A percentile compares a stretch with the other conserved stretches of the same genome.
These are phyloP conservation scores for Vesta saturnalis DNA, from an alignment of 2,888 invertebrate species.

Conservation along the genomic window DNA sequence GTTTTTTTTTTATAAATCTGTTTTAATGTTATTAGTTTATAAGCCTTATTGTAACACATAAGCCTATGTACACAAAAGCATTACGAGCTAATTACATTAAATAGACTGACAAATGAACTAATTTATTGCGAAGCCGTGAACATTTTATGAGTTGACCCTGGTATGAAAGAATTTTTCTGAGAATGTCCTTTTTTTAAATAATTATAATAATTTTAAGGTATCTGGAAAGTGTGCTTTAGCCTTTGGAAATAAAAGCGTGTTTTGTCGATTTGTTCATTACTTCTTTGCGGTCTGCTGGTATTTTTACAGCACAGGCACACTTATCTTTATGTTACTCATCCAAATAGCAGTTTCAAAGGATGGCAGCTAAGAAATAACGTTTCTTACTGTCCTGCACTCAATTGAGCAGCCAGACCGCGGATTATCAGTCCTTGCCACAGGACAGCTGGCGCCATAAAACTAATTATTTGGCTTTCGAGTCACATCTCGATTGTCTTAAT, in stretches of 20 bases:
- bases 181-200: too few relatives aligned
- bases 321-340: constrained; percentile 13
- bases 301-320: background rate
- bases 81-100: too few relatives aligned
- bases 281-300: background rate
- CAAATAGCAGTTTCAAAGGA: constrained; percentile 11
- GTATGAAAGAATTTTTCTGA: too few relatives aligned
- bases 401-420: constrained; percentile 33
- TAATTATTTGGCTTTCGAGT: constrained; percentile 60
- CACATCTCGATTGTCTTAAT: constrained; percentile 57
- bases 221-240: background rate
- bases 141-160: too few relatives aligned
- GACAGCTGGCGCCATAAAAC: constrained; percentile 57
- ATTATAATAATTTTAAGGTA: background rate
- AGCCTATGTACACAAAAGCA: too few relatives aligned
- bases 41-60: too few relatives aligned
- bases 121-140: too few relatives aligned
- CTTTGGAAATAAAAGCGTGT: background rate
- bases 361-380: constrained; percentile 23
- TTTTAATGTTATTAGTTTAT: too few relatives aligned
- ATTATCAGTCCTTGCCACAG: constrained; percentile 47
- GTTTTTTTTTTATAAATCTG: too few relatives aligned
- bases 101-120: too few relatives aligned
- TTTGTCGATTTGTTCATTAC: constrained; percentile 8
- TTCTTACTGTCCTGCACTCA: constrained; percentile 20